Conservation (phyloP, 2,888 invertebrate species). For the Campoplex capitator region DNA sequence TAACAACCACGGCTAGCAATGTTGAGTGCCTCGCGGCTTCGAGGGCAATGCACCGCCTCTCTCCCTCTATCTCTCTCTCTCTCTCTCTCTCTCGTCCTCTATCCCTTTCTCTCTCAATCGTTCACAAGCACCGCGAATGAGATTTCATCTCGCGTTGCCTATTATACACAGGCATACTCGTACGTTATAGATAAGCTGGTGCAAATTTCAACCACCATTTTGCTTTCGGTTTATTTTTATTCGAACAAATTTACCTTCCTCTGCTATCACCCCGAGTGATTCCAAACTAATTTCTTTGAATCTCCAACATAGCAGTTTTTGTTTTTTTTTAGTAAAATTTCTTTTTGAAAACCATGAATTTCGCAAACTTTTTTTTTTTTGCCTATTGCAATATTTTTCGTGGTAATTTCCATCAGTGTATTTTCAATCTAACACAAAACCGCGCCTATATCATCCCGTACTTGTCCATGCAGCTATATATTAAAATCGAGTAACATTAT, state of each 20-base stretch:
- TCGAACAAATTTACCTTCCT: background rate
- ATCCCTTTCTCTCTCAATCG: constrained; percentile 26
- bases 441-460: constrained; percentile 19
- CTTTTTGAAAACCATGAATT: background rate
- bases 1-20: constrained; percentile 19
- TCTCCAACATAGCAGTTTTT: background rate
- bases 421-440: constrained; percentile 52
- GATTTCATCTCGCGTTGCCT: constrained; percentile 62
- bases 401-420: constrained; percentile 45
- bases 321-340: background rate
- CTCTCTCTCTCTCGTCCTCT: constrained; percentile 25
- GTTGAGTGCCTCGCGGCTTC: constrained; percentile 55
- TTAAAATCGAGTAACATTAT: constrained; percentile 44
- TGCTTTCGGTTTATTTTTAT: background rate
- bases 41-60: constrained; percentile 66
- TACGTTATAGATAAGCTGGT: background rate
- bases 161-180: constrained; percentile 10
- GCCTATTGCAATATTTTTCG: constrained; percentile 44
- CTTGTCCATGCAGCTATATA: background rate
- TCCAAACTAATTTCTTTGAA: background rate
- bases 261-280: background rate
- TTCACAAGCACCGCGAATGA: constrained; percentile 63
- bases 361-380: constrained; percentile 13
- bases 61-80: constrained; percentile 6
- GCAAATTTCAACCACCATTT: constrained; percentile 15